These are phyloP conservation scores for Sogatella furcifera DNA, from an alignment of 1,140 invertebrate genomes.

Conservation along the genomic window DNA sequence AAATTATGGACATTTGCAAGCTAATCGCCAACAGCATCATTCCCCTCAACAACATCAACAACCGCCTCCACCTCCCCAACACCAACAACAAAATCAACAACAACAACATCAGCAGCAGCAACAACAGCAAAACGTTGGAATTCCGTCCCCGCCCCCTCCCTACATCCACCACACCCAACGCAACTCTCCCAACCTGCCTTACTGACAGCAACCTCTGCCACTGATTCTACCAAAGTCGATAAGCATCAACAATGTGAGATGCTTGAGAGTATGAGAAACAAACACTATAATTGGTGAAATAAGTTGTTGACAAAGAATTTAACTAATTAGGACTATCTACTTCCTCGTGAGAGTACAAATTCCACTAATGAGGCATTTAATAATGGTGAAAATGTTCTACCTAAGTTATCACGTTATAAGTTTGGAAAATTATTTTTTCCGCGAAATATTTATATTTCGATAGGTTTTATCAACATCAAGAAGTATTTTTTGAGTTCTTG, in stretches of 20 bases:
- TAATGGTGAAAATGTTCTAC: no score
- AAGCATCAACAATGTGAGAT: conserved; percentile 15
- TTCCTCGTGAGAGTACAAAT: no score
- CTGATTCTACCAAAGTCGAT: conserved; percentile 13
- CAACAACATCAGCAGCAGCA: conserved; percentile 6
- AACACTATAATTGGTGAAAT: neutral
- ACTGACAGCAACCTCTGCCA: conserved; percentile 4
- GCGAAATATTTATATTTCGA: no score
- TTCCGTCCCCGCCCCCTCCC: conserved; percentile 7
- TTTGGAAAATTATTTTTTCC: no score
- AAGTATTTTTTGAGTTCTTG: no score
- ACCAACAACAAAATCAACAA: conserved; percentile 10
- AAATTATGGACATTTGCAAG: conserved; percentile 9
- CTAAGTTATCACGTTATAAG: no score
- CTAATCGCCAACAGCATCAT: conserved; percentile 3
- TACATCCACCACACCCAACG: conserved; percentile 10
- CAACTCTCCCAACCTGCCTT: conserved; percentile 14
- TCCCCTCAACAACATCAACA: conserved; percentile 5
- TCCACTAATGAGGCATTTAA: no score
- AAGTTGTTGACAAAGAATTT: no score
- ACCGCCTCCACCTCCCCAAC: conserved; percentile 3
- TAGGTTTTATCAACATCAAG: no score
- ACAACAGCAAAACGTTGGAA: conserved; percentile 12
- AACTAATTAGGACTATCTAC: no score
- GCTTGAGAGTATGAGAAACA: conserved; percentile 12